These are phyloP conservation scores for Balaenoptera acutorostrata DNA, from an alignment of 2,113 vertebrate species.

Conservation along the genomic window DNA sequence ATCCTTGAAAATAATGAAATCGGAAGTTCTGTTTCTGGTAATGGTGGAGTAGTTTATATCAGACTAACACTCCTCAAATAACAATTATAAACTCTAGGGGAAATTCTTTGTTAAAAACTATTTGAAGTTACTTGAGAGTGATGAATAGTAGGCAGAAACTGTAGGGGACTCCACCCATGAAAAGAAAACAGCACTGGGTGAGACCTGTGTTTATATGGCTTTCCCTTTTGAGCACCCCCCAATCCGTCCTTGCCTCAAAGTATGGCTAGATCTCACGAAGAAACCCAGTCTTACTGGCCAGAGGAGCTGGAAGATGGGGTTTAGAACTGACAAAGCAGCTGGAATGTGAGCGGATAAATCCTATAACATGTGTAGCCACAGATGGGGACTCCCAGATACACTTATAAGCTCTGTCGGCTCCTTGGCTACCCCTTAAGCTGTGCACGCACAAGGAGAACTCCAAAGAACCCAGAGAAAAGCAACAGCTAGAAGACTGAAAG, in stretches of 20 bases:
- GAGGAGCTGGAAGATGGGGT: background rate
- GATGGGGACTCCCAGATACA: background rate
- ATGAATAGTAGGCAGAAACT: background rate
- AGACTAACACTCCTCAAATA: background rate
- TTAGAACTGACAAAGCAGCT: background rate
- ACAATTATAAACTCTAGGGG: background rate
- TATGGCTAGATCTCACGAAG: rapidly evolving
- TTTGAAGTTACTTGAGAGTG: background rate
- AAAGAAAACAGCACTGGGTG: background rate
- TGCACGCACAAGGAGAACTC: background rate
- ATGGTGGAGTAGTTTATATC: background rate
- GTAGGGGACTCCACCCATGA: background rate
- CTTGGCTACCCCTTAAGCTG: background rate
- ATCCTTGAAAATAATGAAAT: too few relatives aligned
- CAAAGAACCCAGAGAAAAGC: background rate
- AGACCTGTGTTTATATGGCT: rapidly evolving
- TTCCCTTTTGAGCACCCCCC: background rate
- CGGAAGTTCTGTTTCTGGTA: background rate
- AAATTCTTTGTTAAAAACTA: background rate
- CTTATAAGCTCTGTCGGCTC: background rate
- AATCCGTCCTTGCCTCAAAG: background rate
- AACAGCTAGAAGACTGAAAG: background rate
- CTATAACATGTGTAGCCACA: background rate
- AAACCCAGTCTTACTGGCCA: background rate
- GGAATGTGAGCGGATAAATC: background rate